phyloP scores from a whole-genome alignment of 2,888 invertebrate species.

The Dexiosoma caninum region DNA sequence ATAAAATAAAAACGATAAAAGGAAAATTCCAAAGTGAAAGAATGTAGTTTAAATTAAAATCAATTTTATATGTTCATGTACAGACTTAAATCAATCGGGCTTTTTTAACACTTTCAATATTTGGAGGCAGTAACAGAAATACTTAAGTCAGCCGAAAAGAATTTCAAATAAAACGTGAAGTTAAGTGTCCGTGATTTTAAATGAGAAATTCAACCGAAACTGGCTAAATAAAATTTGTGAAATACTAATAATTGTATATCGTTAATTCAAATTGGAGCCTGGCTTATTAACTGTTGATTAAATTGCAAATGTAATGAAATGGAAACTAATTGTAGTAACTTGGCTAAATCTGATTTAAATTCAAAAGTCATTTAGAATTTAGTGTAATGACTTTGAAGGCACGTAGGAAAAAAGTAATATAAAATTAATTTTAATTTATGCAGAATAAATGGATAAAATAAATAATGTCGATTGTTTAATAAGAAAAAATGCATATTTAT shows the following conservation, averaged over 20 bases:
- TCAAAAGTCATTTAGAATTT: slow-evolving; percentile 25
- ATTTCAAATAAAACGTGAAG: slow-evolving; percentile 48
- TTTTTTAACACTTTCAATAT: neutral
- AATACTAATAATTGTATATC: neutral
- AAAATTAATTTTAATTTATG: slow-evolving; percentile 1
- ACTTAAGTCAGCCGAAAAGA: slow-evolving; percentile 30
- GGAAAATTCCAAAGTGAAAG: slow-evolving; percentile 13
- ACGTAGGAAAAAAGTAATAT: neutral
- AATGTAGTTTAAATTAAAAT: slow-evolving; percentile 14
- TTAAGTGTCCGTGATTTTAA: slow-evolving; percentile 12
- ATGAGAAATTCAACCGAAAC: neutral
- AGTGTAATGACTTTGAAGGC: neutral
- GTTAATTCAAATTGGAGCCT: slow-evolving; percentile 8
- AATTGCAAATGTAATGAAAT: slow-evolving; percentile 54
- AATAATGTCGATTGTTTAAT: slow-evolving; percentile 22
- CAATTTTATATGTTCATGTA: neutral
- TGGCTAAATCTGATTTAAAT: slow-evolving; percentile 49
- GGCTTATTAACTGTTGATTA: slow-evolving; percentile 20
- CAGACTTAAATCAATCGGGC: neutral
- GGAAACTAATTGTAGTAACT: slow-evolving; percentile 36
- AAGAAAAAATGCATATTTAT: slow-evolving; percentile 23
- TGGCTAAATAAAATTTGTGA: slow-evolving; percentile 3
- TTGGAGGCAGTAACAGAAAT: neutral
- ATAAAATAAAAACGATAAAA: slow-evolving; percentile 12
- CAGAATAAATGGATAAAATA: slow-evolving; percentile 19